phyloP scores from a whole-genome alignment of 2,888 invertebrate genomes.

The Villa cingulata region DNA sequence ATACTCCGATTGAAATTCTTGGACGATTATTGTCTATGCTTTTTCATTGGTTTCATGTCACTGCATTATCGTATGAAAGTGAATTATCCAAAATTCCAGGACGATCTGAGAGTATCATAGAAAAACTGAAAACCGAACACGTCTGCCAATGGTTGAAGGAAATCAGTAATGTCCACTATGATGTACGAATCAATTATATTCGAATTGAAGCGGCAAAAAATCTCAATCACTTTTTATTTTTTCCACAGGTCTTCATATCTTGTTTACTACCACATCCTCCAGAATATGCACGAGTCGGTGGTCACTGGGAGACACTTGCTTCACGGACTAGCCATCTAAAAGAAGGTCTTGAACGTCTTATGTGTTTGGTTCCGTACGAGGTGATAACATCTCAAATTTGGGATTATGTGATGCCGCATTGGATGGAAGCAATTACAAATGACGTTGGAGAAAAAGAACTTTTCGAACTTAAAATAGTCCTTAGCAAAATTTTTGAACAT shows the following conservation, averaged over 20 bases:
- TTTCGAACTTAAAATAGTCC: conserved; percentile 65
- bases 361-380: conserved; percentile 95
- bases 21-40: conserved; percentile 89
- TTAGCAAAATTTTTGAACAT: conserved; percentile 89
- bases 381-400: conserved; percentile 92
- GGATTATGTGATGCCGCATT: conserved; percentile 97
- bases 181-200: conserved; percentile 33
- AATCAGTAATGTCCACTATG: conserved; percentile 70
- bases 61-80: conserved; percentile 93
- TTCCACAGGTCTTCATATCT: conserved; percentile 54
- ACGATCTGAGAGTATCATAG: conserved; percentile 72
- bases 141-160: conserved; percentile 84
- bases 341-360: conserved; percentile 85
- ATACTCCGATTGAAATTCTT: conserved; percentile 63
- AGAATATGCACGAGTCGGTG: conserved; percentile 89
- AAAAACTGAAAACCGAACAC: conserved; percentile 82
- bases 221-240: neutral
- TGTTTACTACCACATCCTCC: conserved; percentile 93
- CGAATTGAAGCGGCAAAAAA: neutral
- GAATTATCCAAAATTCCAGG: conserved; percentile 37
- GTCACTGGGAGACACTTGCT: conserved; percentile 87
- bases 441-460: conserved; percentile 84
- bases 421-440: conserved; percentile 95
- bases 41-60: conserved; percentile 99
- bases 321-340: conserved; percentile 81